phyloP scores from a whole-genome alignment of 2,888 invertebrate species.

The Platycnemis pennipes region DNA sequence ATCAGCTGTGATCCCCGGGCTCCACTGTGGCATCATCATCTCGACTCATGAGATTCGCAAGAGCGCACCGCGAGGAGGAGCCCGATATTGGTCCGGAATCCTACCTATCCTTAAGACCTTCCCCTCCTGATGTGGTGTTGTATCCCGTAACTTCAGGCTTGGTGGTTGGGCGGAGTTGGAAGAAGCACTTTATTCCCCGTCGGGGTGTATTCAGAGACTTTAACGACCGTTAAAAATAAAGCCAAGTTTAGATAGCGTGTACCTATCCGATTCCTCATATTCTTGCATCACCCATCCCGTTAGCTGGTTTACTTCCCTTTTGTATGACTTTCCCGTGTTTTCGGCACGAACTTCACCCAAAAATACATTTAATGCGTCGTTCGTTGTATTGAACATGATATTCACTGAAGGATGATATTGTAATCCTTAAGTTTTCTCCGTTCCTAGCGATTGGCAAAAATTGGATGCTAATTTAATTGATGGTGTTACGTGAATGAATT shows the following conservation, averaged over 20 bases:
- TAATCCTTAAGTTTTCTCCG: no score
- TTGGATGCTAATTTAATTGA: no score
- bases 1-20: conserved; percentile 7
- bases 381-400: no score
- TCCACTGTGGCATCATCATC: not conserved
- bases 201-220: conserved; percentile 6
- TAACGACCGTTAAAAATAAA: conserved; percentile 4
- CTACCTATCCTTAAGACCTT: not conserved
- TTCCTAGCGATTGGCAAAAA: no score
- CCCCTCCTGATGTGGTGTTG: not conserved
- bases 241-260: not conserved
- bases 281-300: no score
- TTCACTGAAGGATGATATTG: no score
- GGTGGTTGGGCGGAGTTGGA: not conserved
- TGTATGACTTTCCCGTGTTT: no score
- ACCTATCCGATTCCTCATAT: no score
- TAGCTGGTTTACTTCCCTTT: no score
- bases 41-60: not conserved
- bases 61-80: not conserved
- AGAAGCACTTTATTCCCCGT: not conserved
- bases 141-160: not conserved
- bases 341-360: no score
- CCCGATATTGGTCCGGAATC: not conserved
- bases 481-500: no score
- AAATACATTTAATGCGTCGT: no score